Evolutionary conservation across 2,113 vertebrate species (phyloP), one percentile per base, ranked within the genome.

Genomic region (Nyctereutes procyonoides): DNA sequence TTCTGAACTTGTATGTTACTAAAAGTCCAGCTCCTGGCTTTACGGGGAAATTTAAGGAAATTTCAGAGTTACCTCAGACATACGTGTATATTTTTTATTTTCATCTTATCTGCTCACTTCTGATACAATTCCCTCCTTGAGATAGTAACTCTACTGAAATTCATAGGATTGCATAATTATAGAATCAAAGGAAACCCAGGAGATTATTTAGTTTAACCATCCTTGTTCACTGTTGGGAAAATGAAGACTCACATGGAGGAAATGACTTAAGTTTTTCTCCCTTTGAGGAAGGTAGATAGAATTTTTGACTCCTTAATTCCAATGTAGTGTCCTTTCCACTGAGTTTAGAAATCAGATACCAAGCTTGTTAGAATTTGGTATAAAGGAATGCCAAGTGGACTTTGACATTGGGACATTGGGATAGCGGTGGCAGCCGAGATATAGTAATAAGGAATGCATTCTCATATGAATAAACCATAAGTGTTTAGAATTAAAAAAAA

Each of bases 281-380:
- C 93, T 96, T 67, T 89, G 30, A 35, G 11, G 35, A 93, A 2
- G 7, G 35, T 8, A 58, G 69, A 58, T 93, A 84, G 90, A 84
- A 83, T 92, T 93, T 92, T 88, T 22, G 11, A 53, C 5, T 71
- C 14, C 15, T 67, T 92, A 58, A 65, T 80, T 97, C 38, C 71
- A 71, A 62, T 15, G 0, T 28, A 71, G 20, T 51, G 3, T 85
- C 11, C 76, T 51, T 86, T 86, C 32, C 38, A 38, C 26, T 76
- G 16, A 24, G 20, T 67, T 93, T 96, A 79, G 69, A 88, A 90
- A 93, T 60, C 43, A 77, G 35, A 88, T 79, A 60, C 58, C 53
- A n/a, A 28, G 20, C 55, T 86, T 91, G 30, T 88, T 51, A 65
- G 79, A 91, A 51, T 89, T 95, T 32, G 35, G 38, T 65, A 2